phyloP scores from a whole-genome alignment of 2,113 vertebrate genomes.

The Limanda limanda region DNA sequence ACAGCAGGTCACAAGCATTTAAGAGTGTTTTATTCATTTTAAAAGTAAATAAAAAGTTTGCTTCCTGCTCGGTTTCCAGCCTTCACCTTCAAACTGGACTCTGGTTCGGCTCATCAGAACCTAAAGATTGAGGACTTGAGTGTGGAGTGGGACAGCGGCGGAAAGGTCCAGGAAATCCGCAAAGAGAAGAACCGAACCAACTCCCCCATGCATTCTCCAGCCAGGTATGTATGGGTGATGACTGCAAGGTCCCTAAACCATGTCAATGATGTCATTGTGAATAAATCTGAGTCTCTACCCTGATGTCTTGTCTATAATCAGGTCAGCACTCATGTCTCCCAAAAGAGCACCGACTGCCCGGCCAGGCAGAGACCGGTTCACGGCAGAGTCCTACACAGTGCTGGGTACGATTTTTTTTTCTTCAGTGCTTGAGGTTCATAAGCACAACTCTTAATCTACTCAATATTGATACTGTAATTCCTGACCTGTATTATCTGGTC shows the following conservation, averaged over 20 bases:
- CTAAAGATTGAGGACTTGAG: constrained; percentile 92
- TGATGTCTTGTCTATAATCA: constrained; percentile 51
- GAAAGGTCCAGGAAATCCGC: constrained; percentile 94
- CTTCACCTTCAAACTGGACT: constrained; percentile 92
- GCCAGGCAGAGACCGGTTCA: constrained; percentile 91
- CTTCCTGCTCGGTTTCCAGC: constrained; percentile 72
- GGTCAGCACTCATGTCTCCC: constrained; percentile 89
- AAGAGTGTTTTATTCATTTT: background rate
- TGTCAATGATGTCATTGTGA: background rate
- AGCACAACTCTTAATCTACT: background rate
- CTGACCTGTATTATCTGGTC: background rate
- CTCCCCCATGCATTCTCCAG: constrained; percentile 93
- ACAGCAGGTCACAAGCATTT: background rate
- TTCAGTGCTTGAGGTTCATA: too few species aligned
- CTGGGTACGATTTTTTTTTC: constrained; percentile 84
- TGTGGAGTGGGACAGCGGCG: constrained; percentile 95
- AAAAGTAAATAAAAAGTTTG: background rate
- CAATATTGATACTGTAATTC: background rate
- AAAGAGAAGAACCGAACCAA: constrained; percentile 92
- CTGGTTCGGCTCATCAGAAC: constrained; percentile 92
- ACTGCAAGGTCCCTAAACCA: background rate
- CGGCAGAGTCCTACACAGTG: constrained; percentile 95
- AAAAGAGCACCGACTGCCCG: constrained; percentile 89
- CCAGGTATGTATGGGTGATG: constrained; percentile 82
- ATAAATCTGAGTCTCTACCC: background rate